A percentile compares a stretch with the other conserved stretches of the same genome.
Evolutionary conservation across 2,797 vertebrate genomes (phyloP).

Genomic region (Mastacembelus armatus): DNA sequence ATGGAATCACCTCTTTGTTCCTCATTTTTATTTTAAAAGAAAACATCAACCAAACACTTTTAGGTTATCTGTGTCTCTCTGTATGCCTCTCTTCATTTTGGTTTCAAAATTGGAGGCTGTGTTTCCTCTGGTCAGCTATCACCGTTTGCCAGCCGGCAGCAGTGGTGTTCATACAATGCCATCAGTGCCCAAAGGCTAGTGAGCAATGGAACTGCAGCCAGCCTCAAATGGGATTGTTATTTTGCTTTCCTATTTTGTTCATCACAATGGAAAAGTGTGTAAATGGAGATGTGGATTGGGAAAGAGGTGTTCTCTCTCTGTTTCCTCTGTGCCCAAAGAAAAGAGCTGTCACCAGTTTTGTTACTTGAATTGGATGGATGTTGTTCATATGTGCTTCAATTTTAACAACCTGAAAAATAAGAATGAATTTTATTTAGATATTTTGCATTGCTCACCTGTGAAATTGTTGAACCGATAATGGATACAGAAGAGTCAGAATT

Average conservation of each 20-base stretch:
- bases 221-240: slow-evolving; percentile 44
- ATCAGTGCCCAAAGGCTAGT: slow-evolving; percentile 3
- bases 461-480: neutral
- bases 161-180: slow-evolving; percentile 4
- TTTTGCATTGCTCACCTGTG: neutral
- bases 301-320: neutral
- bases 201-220: slow-evolving; percentile 25
- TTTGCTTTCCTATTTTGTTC: slow-evolving; percentile 32
- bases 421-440: neutral
- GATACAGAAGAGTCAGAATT: neutral
- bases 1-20: slow-evolving; percentile 20
- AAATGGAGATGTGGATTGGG: slow-evolving; percentile 24
- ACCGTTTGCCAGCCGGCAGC: slow-evolving; percentile 11
- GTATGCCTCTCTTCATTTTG: slow-evolving; percentile 20
- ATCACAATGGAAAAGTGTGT: slow-evolving; percentile 21
- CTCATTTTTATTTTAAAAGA: slow-evolving; percentile 18
- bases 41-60: slow-evolving; percentile 23
- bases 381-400: neutral
- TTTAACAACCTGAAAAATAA: neutral
- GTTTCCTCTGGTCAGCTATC: slow-evolving; percentile 35
- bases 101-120: slow-evolving; percentile 15
- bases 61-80: slow-evolving; percentile 14
- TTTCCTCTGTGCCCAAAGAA: neutral
- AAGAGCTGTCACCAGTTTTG: neutral
- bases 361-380: neutral